These are phyloP conservation scores for Dolichopus griseipennis DNA, from an alignment of 2,888 invertebrate genomes.

Conservation along the genomic window DNA sequence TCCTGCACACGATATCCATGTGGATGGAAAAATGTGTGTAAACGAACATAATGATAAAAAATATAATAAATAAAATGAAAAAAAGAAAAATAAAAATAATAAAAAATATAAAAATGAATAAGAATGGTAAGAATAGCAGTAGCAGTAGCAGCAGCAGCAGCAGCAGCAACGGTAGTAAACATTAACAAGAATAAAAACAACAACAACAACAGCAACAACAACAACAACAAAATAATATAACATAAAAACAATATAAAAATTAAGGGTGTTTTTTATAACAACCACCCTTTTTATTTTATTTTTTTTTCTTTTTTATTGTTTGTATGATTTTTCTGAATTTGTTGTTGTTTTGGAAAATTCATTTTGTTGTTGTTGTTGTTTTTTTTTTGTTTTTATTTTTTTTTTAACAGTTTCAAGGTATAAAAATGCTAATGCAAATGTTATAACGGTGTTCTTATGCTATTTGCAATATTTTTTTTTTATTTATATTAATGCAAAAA, in stretches of 20 bases:
- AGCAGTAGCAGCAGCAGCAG: neutral
- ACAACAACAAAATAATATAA: neutral
- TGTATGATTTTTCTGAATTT: too few species aligned
- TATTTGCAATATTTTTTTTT: neutral
- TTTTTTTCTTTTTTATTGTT: neutral
- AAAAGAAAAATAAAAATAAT: neutral
- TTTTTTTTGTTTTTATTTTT: neutral
- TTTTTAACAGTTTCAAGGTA: neutral
- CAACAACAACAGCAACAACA: neutral
- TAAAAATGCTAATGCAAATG: neutral
- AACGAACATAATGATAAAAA: neutral
- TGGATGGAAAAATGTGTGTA: neutral
- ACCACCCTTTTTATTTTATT: neutral
- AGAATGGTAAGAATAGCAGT: neutral
- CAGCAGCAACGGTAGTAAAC: neutral
- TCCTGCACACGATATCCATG: conserved; percentile 6
- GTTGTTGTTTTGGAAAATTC: too few species aligned
- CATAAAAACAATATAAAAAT: neutral
- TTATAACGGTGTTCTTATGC: neutral
- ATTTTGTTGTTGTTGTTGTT: neutral
- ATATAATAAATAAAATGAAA: neutral
- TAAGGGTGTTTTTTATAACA: neutral
- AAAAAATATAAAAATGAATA: too few species aligned
- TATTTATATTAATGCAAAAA: neutral
- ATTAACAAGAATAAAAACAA: neutral